Evolutionary conservation across 2,888 invertebrate genomes (phyloP), one percentile per base, ranked within the genome.

Genomic region (Cerastis rubricosa): DNA sequence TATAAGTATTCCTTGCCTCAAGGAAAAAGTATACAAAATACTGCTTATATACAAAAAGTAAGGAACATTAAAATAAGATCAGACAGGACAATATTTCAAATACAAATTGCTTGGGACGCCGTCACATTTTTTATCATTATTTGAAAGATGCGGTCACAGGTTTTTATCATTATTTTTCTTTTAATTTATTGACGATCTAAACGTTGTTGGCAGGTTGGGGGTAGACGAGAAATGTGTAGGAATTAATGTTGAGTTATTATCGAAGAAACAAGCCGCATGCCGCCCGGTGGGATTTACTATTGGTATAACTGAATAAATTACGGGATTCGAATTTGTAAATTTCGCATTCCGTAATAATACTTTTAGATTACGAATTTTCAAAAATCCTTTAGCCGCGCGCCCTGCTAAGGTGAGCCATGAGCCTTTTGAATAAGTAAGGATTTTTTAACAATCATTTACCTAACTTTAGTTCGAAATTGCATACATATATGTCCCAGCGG

Each of bases 91-190:
- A 86, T 88, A 83, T 88, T 85, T 85, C 84, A 80, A 75, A 84
- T 81, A 87, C 80, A 89, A 91, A 91, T 90, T 90, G 85, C 79
- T 79, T 73, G 85, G 78, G 88, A 89, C 89, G 80, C 83, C 81
- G 84, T 86, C 81, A 87, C 88, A 88, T 90, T 88, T 90, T 89
- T 90, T 88, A 85, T 89, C 85, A 89, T 89, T 80, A 80, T 73
- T 78, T 67, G 63, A 69, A 80, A 29, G 75, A 65, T n/a, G 45
- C 45, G 75, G 51, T 65, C 68, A 78, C 84, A 88, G 61, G 25
- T 89, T 88, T 90, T 88, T 90, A 86, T 87, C 83, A 85, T 86
- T 84, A 70, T 65, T 61, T 65, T 76, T 59, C 43, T 73, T 85
- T 83, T 87, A 89, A 90, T 88, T 89, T 89, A 86, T 84, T 78